Percentiles rank a stretch among this genome's conserved stretches.
These are phyloP conservation scores for Mionectes olivaceus DNA, from an alignment of 2,797 vertebrate genomes.

Conservation along the genomic window DNA sequence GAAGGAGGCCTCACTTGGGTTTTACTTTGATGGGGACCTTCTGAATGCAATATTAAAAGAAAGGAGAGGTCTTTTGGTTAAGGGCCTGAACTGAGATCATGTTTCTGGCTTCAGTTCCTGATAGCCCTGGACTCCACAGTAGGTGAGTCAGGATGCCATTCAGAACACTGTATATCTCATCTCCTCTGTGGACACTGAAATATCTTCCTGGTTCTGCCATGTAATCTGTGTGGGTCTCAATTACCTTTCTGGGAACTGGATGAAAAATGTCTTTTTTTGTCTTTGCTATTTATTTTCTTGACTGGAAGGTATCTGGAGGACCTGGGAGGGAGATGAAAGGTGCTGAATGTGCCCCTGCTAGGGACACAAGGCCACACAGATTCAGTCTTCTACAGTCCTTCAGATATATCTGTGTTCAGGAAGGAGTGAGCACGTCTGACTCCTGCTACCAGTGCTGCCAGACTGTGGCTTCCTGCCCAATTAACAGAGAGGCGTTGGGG, in stretches of 20 bases:
- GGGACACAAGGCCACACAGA: background rate
- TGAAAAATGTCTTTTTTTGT: background rate
- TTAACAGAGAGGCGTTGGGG: background rate
- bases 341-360: background rate
- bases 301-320: background rate
- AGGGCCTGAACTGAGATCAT: background rate
- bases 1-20: background rate
- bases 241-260: background rate
- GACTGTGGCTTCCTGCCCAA: background rate
- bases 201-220: background rate
- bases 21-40: background rate
- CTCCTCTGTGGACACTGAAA: background rate
- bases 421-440: background rate
- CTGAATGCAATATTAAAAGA: background rate
- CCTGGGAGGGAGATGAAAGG: background rate
- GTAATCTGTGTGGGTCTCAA: background rate
- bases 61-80: background rate
- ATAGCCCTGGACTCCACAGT: background rate
- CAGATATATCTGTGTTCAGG: background rate
- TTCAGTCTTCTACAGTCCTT: background rate
- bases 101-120: background rate
- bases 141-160: background rate
- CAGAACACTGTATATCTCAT: background rate
- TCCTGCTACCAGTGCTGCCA: background rate
- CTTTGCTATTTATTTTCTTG: background rate